Evolutionary conservation across 2,888 invertebrate genomes (phyloP), one percentile per base, ranked within the genome.

Genomic region (Osmoderma eremita): DNA sequence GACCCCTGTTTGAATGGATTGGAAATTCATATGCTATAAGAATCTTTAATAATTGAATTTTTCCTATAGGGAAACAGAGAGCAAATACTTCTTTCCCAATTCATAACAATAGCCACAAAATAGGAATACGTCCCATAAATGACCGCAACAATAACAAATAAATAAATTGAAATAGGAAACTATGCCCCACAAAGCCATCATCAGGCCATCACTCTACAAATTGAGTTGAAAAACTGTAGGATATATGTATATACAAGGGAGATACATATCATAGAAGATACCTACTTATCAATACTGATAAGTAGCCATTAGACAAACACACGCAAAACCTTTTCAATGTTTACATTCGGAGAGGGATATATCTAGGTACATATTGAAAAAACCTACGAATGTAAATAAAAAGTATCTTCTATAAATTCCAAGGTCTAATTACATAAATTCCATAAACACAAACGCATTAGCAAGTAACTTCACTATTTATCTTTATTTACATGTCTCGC

Each of bases 351-450:
- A 4, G 30, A n/a, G n/a, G n/a, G n/a, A 53, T 38, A 38, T 3
- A 36, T 0, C 10, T 30, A 30, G 24, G 6, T 54, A 54, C 38
- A 18, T 17, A 15, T 18, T 18, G 22, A 20, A 51, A 51, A 15
- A 30, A n/a, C 13, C 18, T 54, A 20, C 20, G 6, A 4, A 56
- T 18, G 39, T 56, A 56, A 56, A 56, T 42, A 39, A 56, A 20
- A 6, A 3, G 13, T 22, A 30, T 22, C n/a, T n/a, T 30, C 10
- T 8, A 51, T 30, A n/a, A 24, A 20, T 13, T 50, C 24, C 12
- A 8, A 3, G 30, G 6, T 10, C 30, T 30, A 30, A 30, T 30
- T 30, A 30, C 30, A 30, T 30, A 30, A 30, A 30, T 30, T 30
- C 6, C 3, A 6, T 4, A 30, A 30, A 30, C 30, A 10, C 10